Base-by-base conservation (phyloP, 2,797 vertebrate species). In the Falco concolor region DNA sequence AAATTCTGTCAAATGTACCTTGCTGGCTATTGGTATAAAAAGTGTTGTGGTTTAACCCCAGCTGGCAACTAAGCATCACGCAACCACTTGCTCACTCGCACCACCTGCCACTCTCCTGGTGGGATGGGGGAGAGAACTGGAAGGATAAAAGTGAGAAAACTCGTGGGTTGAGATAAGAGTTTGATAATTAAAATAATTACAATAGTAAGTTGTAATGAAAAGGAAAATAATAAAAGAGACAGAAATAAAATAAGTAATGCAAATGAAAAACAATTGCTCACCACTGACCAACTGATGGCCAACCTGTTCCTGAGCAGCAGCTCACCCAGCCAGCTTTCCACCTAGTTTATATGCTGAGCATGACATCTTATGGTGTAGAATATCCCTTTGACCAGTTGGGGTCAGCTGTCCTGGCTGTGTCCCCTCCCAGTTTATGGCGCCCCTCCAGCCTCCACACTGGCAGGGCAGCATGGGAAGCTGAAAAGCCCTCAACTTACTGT, bases 401-500 rank as follows among this genome's bases (percentile, higher is more conserved):
- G 23, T 50, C 24, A 25, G n/a, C 32, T 75, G 27, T 57, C 42
- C 54, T n/a, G 28, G 36, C 61, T 25, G 9, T 68, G 42, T 50
- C 49, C 11, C 27, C 49, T 74, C 61, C 23, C 68, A 63, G 36
- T 36, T 23, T 63, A 6, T 45, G 7, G 1, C 38, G 42, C 27
- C 6, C 14, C 22, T 8, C 32, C 15, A 28, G n/a, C 16, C 16
- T 8, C 10, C 20, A 22, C 3, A 0, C 6, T 50, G 49, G 21
- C 20, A 68, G 13, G 14, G 27, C 63, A 63, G 17, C 12, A 18
- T 12, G 34, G 61, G 47, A 68, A 68, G 40, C 25, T 54, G 47
- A 22, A 7, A 44, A 61, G 25, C 47, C 40, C 24, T 28, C 53
- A 40, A 47, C 22, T 79, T 73, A 9, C 13, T 56, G 27, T 74